Evolutionary conservation across 2,888 invertebrate genomes (phyloP), one percentile per base, ranked within the genome.

Genomic region (Allophyes oxyacanthae): DNA sequence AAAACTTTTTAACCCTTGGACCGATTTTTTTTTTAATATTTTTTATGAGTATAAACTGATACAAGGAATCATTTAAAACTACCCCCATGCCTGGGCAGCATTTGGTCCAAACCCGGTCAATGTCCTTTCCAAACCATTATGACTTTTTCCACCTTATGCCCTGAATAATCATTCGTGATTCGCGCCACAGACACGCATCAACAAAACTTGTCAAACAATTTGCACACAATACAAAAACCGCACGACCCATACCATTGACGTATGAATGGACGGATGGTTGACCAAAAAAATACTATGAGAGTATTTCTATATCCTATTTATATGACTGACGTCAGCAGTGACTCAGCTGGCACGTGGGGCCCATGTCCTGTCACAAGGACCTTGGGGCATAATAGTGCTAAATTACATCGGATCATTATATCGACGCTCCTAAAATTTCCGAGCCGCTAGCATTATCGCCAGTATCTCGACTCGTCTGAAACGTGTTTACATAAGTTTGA

Each of bases 231-330:
- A 73, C 72, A 26, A 58, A 20, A 38, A 49, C 45, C 37, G 32
- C 64, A 60, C 65, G 53, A 64, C 72, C 74, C 67, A 77, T 72
- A 63, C 48, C 62, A 57, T 65, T 70, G 77, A 79, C 77, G 78
- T 70, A 87, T 90, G 82, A 91, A 91, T 90, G 89, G 84, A 83
- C 88, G 90, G 90, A 91, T 88, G 87, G 79, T 71, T 72, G 78
- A 67, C 85, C 85, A 85, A 85, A 87, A 73, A 85, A 83, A 81
- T 80, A 81, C 79, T 80, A 82, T 73, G 49, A 71, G 72, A 76
- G 78, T 80, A 72, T 77, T 72, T 62, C n/a, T 72, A 72, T 66
- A 71, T 72, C 65, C 77, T 77, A 79, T 76, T 65, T 69, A 78
- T 68, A 65, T 43, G 40, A 40, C 50, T 82, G 81, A 81, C 80